These are phyloP conservation scores for Dryadula phaetusa DNA, from an alignment of 2,888 invertebrate genomes.

Conservation along the genomic window DNA sequence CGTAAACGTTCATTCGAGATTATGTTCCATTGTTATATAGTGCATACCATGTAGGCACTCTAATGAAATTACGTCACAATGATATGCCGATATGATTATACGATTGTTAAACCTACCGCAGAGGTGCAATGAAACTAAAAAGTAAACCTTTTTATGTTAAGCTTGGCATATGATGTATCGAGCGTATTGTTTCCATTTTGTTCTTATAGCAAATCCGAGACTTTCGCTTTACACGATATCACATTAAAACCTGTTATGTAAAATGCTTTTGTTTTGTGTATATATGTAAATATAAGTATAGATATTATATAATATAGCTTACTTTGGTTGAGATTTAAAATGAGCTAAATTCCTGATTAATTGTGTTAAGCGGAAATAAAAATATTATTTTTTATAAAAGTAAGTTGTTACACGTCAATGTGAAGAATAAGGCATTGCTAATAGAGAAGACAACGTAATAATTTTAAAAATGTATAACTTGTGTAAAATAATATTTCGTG, in stretches of 20 bases:
- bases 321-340: not conserved
- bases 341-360: not conserved
- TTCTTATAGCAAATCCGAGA: conserved; percentile 3
- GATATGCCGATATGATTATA: conserved; percentile 16
- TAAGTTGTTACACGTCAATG: no score
- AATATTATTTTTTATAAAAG: no score
- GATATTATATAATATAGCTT: not conserved
- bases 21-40: conserved; percentile 47
- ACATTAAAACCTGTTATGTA: conserved; percentile 14
- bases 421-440: no score
- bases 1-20: conserved; percentile 44
- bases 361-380: not conserved
- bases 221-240: conserved; percentile 16
- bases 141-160: conserved; percentile 8
- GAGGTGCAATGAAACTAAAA: conserved; percentile 24
- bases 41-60: conserved; percentile 34
- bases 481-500: no score
- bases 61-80: conserved; percentile 44
- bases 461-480: no score
- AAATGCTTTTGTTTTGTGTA: not conserved
- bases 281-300: not conserved
- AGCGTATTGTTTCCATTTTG: conserved; percentile 15
- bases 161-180: not conserved
- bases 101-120: conserved; percentile 41
- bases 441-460: no score